Conservation (phyloP, 2,113 vertebrate species). For the Myxocyprinus asiaticus region DNA sequence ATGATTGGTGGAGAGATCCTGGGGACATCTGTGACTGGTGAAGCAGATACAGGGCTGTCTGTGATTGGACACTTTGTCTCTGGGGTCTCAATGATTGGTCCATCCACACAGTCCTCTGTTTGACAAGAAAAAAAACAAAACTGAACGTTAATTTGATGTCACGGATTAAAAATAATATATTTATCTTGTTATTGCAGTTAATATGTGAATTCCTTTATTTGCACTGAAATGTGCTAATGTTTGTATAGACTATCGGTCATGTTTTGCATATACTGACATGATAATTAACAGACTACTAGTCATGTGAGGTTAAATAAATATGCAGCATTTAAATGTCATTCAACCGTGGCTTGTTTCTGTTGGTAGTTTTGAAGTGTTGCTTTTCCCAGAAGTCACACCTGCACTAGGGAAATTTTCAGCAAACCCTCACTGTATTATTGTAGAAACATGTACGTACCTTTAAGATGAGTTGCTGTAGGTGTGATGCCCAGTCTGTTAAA, state of each 20-base stretch:
- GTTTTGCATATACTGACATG: background rate
- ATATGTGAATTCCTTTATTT: background rate
- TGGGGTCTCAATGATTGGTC: constrained; percentile 58
- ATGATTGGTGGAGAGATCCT: constrained; percentile 59
- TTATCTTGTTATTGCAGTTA: too few relatives aligned
- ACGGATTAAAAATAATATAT: too few relatives aligned
- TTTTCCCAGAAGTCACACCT: background rate
- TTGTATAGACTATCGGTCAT: background rate
- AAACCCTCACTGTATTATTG: too few relatives aligned
- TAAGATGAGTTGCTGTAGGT: constrained; percentile 78
- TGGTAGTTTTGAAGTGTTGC: background rate
- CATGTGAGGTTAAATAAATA: background rate
- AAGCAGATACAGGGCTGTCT: constrained; percentile 45
- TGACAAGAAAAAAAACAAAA: background rate
- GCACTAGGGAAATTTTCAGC: too few relatives aligned
- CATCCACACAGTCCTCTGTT: constrained; percentile 76
- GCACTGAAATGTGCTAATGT: background rate
- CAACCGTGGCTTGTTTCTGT: background rate
- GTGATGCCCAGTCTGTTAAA: constrained; percentile 84
- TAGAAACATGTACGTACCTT: constrained; percentile 69
- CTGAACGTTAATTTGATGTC: too few relatives aligned
- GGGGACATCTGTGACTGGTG: constrained; percentile 49
- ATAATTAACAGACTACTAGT: background rate
- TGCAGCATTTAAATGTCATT: too few relatives aligned
- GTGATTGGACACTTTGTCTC: constrained; percentile 5